Base-by-base conservation (phyloP, 2,888 invertebrate genomes). In the Philereme vetulata region DNA sequence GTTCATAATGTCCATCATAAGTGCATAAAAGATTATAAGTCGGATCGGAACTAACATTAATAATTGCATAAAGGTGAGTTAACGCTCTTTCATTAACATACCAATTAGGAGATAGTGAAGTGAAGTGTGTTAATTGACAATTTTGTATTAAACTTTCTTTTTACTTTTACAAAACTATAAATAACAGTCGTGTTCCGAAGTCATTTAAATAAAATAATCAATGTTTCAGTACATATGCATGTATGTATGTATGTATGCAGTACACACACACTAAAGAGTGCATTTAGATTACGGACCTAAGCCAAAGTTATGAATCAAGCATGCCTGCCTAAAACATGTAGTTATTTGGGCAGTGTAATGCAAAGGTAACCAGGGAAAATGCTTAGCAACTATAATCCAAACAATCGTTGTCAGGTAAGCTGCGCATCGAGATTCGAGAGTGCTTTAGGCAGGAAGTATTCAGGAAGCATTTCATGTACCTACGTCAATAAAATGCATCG, bases 401-500 rank as follows among this genome's bases (percentile, higher is more conserved):
- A 44, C 8, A 44, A 44, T 11, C 6, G 44, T 21, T 5, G 21
- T 21, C 21, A 21, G 51, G 50, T 57, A 47, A 57, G 43, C 50
- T 38, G 42, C 38, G 33, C 36, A 62, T 51, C 32, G 44, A 50
- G 55, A 49, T 58, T 51, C 32, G 44, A 50, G 55, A 49, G 58
- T 64, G 57, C 60, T 60, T 65, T 48, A 54, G 64, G 57, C 53
- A 62, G 65, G 65, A 64, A 64, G 60, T 65, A 56, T 62, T n/a
- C n/a, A n/a, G n/a, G n/a, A n/a, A 55, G 56, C 59, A 58, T 40
- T 64, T 62, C 67, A 68, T 57, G 66, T 21, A n/a, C n/a, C 7
- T 57, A 60, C 62, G 64, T 69, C 67, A 57, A 64, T 71, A 70
- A 74, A 67, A 60, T 51, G 62, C 65, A 66, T 65, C 63, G 60